Base-by-base conservation (phyloP, 2,797 vertebrate genomes). In the Sphaeramia orbicularis region DNA sequence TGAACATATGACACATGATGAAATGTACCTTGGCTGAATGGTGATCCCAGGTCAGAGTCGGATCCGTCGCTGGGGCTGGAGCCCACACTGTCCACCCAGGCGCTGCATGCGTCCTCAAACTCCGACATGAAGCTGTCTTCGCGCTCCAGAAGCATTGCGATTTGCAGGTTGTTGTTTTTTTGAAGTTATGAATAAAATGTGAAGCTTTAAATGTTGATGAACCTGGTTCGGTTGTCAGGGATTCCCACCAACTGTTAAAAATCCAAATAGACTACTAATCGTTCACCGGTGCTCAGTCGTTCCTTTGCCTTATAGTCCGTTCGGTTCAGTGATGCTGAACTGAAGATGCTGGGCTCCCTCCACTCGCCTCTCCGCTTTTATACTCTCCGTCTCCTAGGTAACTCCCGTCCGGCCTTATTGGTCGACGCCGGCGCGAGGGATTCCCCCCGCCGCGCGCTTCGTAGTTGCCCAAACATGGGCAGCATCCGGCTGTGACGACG, bases 381-480 rank as follows among this genome's bases (percentile, higher is more conserved):
- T 97, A 96, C 86, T 76, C 76, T 91, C 87, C 81, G 75, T 87
- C 89, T 92, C 90, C 90, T 89, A 85, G 95, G 94, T 92, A 79
- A 93, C 92, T 91, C 94, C 95, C 4, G 81, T 71, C 90, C 81
- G 80, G 80, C 73, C 68, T 76, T 63, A 94, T 93, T 95, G 94
- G 95, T 93, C 91, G 83, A 85, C 92, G 89, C 94, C 94, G 91
- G 75, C 92, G 92, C 91, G 91, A 96, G 96, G 97, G 95, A 88
- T 91, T 96, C 95, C 96, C 96, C 96, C 96, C 87, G 74, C 86
- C 85, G 84, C 55, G 81, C 67, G 62, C 74, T 71, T 76, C 86
- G 84, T 83, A 89, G 94, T 94, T 94, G 97, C 94, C 96, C 97
- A 96, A 94, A 97, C 60, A 96, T 96, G 96, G 96, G 93, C 92